These are phyloP conservation scores for Otis tarda DNA, from an alignment of 2,113 vertebrate species.

Conservation along the genomic window DNA sequence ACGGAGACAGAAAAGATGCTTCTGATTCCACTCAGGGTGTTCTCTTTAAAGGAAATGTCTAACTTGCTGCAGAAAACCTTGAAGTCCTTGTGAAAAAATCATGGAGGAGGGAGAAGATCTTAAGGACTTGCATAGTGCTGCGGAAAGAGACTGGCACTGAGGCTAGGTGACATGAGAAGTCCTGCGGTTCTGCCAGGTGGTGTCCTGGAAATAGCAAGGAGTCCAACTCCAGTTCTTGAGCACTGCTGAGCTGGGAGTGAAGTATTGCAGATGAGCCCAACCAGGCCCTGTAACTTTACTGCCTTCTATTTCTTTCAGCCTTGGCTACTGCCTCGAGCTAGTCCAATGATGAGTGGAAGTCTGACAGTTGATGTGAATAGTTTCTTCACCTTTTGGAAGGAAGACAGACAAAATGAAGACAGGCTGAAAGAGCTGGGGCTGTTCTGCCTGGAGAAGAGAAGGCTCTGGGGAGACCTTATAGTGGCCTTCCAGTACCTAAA, in stretches of 20 bases:
- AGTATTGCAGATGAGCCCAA: background rate
- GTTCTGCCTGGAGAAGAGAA: no score
- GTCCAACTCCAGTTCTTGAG: background rate
- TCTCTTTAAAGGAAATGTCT: conserved; percentile 43
- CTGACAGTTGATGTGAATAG: background rate
- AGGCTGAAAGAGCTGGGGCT: no score
- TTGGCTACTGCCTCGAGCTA: background rate
- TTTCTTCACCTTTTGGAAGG: background rate
- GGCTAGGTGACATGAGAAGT: conserved; percentile 6
- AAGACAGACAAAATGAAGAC: no score
- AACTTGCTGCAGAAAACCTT: conserved; percentile 34
- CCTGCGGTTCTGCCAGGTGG: background rate
- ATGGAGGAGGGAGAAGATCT: background rate
- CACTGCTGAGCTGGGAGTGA: background rate
- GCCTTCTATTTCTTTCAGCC: background rate
- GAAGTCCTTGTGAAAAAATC: conserved; percentile 39
- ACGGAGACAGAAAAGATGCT: background rate
- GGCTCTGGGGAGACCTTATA: no score
- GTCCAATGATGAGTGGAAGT: background rate
- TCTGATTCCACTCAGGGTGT: conserved; percentile 26
- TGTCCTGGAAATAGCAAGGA: background rate
- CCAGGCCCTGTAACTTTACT: background rate
- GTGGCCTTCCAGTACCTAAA: no score
- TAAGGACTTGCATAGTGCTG: background rate
- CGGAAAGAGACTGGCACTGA: background rate